Evolutionary conservation across 92 coral and sea anemone genomes (phyloP), one percentile per base, ranked within the genome.

Genomic region (Umimayanthus kanabou): DNA sequence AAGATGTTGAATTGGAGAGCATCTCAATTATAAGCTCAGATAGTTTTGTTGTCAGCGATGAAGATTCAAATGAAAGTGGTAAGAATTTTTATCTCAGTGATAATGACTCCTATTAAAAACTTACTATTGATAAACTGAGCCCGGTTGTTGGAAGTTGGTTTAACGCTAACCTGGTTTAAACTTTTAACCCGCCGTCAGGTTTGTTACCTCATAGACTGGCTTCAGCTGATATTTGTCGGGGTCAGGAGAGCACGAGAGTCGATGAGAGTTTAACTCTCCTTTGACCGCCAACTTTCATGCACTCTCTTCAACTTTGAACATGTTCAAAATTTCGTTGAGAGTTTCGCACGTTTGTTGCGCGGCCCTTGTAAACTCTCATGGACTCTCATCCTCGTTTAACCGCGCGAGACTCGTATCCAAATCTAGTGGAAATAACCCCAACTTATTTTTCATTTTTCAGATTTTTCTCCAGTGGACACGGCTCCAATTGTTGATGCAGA

Each of bases 51-150:
- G 84, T 49, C 18, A 49, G 61, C 40, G 67, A 50, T 30, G 6
- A 16, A 15, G 84, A 80, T 55, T 58, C 84, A 58, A 61, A 73
- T 80, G 72, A 80, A 61, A 26, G 39, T 37, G 64, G 82, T 47
- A 73, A 73, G 77, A 73, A 15, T 11, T 53, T 53, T 53, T 9
- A 2, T 16, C 58, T 53, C 58, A 53, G 22, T 30, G 22, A 30
- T 28, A 28, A 16, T 8, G 15, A 28, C 77, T 72, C 8, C 22
- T 11, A 30, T 6, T 72, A 10, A 29, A 73, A 33, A 29, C 22
- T 29, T 33, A 25, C 30, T 29, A 13, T 16, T 25, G 16, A 72
- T 13, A 16, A 72, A 6, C 16, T 28, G 5, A 6, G 1, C 18
- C 76, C 1, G 16, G 2, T 28, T 47, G 50, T 47, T 70, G 15